Conservation (phyloP, 1,140 invertebrate species). For the Micrasema longulum region DNA sequence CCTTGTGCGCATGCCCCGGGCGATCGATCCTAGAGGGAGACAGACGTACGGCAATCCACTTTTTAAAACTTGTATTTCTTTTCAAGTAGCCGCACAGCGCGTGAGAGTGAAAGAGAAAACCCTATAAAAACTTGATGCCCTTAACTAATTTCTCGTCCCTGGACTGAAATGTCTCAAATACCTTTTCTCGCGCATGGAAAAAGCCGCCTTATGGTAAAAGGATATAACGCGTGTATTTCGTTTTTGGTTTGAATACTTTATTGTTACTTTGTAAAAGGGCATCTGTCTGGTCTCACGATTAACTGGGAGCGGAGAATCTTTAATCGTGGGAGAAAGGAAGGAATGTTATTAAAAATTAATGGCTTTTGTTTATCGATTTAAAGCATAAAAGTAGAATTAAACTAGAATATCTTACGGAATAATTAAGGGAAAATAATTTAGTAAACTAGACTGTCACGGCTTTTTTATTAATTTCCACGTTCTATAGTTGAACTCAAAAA, state of each 20-base stretch:
- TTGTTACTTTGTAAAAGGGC: slow-evolving; percentile 2
- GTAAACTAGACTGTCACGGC: too few relatives aligned
- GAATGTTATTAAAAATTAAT: slow-evolving; percentile 33
- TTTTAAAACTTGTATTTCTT: slow-evolving; percentile 36
- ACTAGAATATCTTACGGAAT: too few relatives aligned
- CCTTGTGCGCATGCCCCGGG: slow-evolving; percentile 1
- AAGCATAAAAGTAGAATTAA: too few relatives aligned
- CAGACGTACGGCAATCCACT: background rate
- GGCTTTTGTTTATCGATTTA: slow-evolving; percentile 29
- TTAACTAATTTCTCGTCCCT: background rate
- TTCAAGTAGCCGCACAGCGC: slow-evolving; percentile 16
- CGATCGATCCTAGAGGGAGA: slow-evolving; percentile 42
- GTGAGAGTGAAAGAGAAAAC: slow-evolving; percentile 37
- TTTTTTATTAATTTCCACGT: too few relatives aligned
- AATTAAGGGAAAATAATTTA: too few relatives aligned
- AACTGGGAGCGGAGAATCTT: background rate
- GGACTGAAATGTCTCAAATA: background rate
- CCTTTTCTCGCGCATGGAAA: background rate
- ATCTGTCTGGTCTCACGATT: slow-evolving; percentile 36
- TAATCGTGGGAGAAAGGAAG: slow-evolving; percentile 17
- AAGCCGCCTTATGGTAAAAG: background rate
- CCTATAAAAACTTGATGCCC: slow-evolving; percentile 41
- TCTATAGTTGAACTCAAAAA: too few relatives aligned
- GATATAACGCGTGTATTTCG: background rate
- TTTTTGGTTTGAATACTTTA: background rate